Evolutionary conservation across 2,797 vertebrate species (phyloP).

Genomic region (Tadarida brasiliensis): DNA sequence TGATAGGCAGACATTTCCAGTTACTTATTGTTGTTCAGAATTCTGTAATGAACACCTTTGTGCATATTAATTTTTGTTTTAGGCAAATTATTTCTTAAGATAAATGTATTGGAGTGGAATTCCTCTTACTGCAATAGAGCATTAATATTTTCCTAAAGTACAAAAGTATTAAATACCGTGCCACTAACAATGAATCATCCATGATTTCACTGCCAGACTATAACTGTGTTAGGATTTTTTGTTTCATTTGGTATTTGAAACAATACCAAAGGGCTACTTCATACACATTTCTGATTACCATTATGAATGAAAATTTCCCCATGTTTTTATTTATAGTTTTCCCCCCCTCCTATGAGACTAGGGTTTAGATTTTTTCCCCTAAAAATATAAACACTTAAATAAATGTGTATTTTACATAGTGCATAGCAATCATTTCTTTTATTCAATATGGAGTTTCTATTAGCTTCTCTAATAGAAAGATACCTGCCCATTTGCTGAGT

Average conservation of each 20-base stretch:
- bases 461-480: conserved; percentile 27
- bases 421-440: not conserved
- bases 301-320: not conserved
- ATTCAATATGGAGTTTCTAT: not conserved
- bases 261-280: not conserved
- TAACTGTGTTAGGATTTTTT: not conserved
- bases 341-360: not conserved
- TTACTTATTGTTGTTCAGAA: no score
- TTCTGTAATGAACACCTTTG: not conserved
- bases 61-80: not conserved
- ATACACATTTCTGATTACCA: not conserved
- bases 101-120: not conserved
- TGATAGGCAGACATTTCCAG: no score
- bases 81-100: not conserved
- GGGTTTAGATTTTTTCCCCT: not conserved
- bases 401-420: conserved; percentile 1
- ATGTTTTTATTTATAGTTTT: not conserved
- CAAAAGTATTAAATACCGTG: not conserved
- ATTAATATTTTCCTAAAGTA: not conserved
- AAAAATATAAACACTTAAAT: not conserved
- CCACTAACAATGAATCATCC: not conserved
- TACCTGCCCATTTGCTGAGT: not conserved
- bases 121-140: not conserved
- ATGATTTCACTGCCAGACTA: not conserved
- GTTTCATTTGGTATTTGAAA: not conserved